Conservation (phyloP, 2,888 invertebrate species). For the Sinhomidia bicolor region DNA sequence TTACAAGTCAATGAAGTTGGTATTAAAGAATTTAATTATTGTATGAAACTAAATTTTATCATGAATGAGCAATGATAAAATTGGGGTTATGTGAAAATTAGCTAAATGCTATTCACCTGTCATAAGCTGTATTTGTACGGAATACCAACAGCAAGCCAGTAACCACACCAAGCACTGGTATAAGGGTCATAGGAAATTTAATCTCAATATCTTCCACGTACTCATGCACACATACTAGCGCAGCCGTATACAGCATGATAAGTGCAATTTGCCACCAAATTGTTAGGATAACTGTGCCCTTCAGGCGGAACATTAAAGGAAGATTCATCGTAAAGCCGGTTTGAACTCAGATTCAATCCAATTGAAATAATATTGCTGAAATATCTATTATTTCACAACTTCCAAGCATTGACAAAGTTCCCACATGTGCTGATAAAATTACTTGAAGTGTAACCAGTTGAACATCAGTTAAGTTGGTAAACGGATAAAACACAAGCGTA, state of each 20-base stretch:
- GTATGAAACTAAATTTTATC: too few relatives aligned
- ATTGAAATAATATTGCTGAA: too few relatives aligned
- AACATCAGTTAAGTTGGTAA: too few relatives aligned
- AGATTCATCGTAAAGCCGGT: conserved; percentile 62
- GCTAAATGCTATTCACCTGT: conserved; percentile 69
- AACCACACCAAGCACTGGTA: conserved; percentile 78
- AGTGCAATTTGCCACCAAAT: conserved; percentile 73
- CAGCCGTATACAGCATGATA: conserved; percentile 58
- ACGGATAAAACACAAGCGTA: too few relatives aligned
- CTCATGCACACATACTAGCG: conserved; percentile 59
- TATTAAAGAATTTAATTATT: not conserved
- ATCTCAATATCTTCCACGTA: conserved; percentile 69
- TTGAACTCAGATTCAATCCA: too few relatives aligned
- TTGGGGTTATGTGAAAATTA: not conserved
- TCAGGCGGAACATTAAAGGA: conserved; percentile 71
- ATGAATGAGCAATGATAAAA: not conserved
- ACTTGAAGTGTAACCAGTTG: too few relatives aligned
- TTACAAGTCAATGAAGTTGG: not conserved
- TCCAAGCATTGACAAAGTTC: too few relatives aligned
- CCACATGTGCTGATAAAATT: too few relatives aligned
- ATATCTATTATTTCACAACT: too few relatives aligned
- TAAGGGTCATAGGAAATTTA: conserved; percentile 75
- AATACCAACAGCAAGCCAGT: conserved; percentile 78
- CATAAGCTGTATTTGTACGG: conserved; percentile 79
- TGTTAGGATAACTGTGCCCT: conserved; percentile 71